Evolutionary conservation across 2,797 vertebrate genomes (phyloP).

Genomic region (Sebastes hubbsi): DNA sequence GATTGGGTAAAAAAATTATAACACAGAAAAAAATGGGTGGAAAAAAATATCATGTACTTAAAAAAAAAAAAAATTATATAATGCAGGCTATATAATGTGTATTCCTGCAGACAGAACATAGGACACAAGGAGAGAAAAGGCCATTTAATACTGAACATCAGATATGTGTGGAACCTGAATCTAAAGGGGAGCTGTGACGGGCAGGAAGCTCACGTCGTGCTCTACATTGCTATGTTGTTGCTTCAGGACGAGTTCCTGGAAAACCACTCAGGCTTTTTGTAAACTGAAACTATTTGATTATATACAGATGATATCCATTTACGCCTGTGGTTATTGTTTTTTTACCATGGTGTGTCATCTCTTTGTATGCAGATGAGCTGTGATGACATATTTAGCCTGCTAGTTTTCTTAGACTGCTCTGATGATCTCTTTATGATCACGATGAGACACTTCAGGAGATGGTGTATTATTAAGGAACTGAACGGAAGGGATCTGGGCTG

Average conservation of each 20-base stretch:
- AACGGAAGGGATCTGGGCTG: not conserved
- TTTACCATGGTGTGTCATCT: not conserved
- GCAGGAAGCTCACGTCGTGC: slow-evolving; percentile 36
- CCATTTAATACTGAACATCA: not conserved
- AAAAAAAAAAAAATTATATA: not conserved
- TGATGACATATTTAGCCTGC: not conserved
- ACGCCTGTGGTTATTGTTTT: slow-evolving; percentile 17
- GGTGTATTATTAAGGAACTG: not conserved
- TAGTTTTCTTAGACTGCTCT: not conserved
- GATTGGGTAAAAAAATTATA: not conserved
- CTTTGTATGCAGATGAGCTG: slow-evolving; percentile 2
- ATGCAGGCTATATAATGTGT: not conserved
- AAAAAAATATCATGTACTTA: not conserved
- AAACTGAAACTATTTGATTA: slow-evolving; percentile 48
- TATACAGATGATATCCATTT: slow-evolving; percentile 55
- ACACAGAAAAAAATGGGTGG: not conserved
- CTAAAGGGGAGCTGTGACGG: slow-evolving; percentile 16
- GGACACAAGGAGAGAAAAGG: not conserved
- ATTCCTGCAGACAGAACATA: not conserved
- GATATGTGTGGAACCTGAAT: not conserved
- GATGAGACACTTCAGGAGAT: not conserved
- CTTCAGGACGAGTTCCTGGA: slow-evolving; percentile 49
- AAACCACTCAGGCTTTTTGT: slow-evolving; percentile 40
- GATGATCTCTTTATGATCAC: not conserved
- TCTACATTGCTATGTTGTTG: slow-evolving; percentile 11